Evolutionary conservation across 2,113 vertebrate species (phyloP).

Genomic region (Aphelocoma coerulescens): DNA sequence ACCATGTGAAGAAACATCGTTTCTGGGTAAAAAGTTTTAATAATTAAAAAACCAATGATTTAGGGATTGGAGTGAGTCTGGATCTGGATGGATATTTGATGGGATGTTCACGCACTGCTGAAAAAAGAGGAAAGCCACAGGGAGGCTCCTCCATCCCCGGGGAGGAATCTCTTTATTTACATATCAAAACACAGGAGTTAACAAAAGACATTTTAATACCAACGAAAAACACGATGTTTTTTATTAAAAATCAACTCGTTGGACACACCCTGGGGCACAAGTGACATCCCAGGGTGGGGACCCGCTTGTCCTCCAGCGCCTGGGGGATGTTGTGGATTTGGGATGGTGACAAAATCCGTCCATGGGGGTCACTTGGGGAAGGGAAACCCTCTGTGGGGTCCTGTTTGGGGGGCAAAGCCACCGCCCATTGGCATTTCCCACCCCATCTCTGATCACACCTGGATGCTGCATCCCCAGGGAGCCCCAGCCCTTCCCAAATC

Average conservation of each 20-base stretch:
- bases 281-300: neutral
- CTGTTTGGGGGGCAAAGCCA: rapidly evolving
- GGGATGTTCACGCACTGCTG: neutral
- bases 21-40: neutral
- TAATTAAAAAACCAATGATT: neutral
- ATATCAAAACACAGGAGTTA: neutral
- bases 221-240: rapidly evolving
- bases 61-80: neutral
- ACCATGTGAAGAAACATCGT: rapidly evolving
- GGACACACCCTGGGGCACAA: neutral
- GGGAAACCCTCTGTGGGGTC: neutral
- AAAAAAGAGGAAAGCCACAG: neutral
- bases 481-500: neutral
- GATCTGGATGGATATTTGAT: neutral
- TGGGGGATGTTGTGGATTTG: neutral
- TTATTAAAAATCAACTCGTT: neutral
- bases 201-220: neutral
- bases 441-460: neutral
- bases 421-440: neutral
- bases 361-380: neutral
- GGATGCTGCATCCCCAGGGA: neutral
- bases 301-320: neutral
- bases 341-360: neutral
- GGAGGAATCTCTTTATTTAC: constrained; percentile 27
- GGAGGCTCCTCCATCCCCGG: neutral